phyloP scores from a whole-genome alignment of 2,113 vertebrate genomes.

The Pygoscelis adeliae region DNA sequence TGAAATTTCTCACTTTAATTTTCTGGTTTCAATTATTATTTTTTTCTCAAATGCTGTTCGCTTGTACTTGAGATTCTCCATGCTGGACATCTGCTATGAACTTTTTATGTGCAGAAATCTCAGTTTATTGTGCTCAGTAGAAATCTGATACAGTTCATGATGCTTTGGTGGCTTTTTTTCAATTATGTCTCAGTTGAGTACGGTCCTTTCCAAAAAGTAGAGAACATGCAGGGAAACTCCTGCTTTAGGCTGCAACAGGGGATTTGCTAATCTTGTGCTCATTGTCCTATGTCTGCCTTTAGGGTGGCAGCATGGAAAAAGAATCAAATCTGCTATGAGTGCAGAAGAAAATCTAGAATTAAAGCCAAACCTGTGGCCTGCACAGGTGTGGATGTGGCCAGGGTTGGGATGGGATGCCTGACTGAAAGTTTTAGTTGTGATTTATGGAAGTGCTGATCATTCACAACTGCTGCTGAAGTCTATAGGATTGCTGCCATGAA shows the following conservation, averaged over 20 bases:
- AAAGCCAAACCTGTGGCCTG: neutral
- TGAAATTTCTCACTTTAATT: neutral
- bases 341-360: neutral
- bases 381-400: fast-evolving
- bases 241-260: neutral
- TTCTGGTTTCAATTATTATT: neutral
- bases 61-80: neutral
- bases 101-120: neutral
- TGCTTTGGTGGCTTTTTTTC: neutral
- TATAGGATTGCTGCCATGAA: neutral
- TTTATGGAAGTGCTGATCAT: neutral
- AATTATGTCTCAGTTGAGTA: neutral
- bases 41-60: neutral
- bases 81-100: neutral
- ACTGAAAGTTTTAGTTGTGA: neutral
- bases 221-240: neutral
- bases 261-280: neutral
- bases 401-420: neutral
- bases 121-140: neutral
- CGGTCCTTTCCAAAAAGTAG: neutral
- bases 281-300: neutral
- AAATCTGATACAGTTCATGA: neutral
- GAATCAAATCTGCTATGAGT: neutral
- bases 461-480: neutral
- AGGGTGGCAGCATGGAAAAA: neutral